A percentile compares a stretch with the other conserved stretches of the same genome.
Evolutionary conservation across 2,797 vertebrate species (phyloP).

Genomic region (Limosa lapponica): DNA sequence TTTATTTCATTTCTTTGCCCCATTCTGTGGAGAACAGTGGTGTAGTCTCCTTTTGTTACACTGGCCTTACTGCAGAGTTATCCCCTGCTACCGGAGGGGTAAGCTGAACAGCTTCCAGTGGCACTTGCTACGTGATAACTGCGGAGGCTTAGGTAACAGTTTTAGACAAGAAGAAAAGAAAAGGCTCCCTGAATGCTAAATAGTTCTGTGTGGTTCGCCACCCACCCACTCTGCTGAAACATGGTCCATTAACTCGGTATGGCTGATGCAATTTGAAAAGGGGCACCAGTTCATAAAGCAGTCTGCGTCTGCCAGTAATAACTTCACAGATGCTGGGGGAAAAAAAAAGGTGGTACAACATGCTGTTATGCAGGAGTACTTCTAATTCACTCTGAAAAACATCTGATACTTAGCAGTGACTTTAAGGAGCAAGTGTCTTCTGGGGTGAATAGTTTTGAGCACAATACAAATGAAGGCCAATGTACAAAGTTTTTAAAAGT

Average conservation of each 20-base stretch:
- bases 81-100: neutral
- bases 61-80: neutral
- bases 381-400: neutral
- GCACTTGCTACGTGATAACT: neutral
- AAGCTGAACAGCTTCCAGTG: neutral
- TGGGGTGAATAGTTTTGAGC: neutral
- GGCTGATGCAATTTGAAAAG: neutral
- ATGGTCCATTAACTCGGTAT: neutral
- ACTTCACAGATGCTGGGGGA: neutral
- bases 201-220: neutral
- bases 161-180: slow-evolving; percentile 8
- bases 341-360: neutral
- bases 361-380: neutral
- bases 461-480: neutral
- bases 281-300: neutral
- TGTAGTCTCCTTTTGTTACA: neutral
- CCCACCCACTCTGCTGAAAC: slow-evolving; percentile 17
- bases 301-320: neutral
- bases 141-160: neutral
- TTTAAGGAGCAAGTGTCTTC: neutral
- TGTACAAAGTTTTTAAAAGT: neutral
- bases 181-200: neutral
- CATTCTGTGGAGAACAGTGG: neutral
- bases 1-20: neutral
- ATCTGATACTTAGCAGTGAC: neutral